phyloP scores from a whole-genome alignment of 2,888 invertebrate genomes.

The Bombyx huttoni region DNA sequence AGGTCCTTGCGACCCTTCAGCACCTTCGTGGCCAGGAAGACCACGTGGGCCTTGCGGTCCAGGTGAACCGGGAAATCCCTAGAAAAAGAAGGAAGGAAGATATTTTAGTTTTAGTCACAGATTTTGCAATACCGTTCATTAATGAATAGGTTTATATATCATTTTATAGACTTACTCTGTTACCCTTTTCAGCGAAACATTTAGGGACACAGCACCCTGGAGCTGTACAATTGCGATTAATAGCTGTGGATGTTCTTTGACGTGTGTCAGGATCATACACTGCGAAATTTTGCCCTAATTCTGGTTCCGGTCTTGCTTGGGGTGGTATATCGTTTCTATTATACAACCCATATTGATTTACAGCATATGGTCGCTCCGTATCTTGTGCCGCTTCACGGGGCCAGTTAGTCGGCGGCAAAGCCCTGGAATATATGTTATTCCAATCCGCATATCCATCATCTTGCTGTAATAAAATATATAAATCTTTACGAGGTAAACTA shows the following conservation, averaged over 20 bases:
- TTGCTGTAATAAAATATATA: constrained; percentile 17
- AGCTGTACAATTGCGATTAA: constrained; percentile 75
- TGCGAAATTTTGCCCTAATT: constrained; percentile 35
- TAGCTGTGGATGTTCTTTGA: constrained; percentile 39
- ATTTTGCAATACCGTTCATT: background rate
- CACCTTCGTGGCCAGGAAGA: constrained; percentile 84
- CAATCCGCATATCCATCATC: constrained; percentile 21
- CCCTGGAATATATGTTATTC: constrained; percentile 18
- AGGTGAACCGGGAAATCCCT: constrained; percentile 82
- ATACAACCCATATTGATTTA: background rate
- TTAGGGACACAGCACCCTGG: constrained; percentile 84
- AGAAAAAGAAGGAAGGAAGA: constrained; percentile 3
- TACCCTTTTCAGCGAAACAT: constrained; percentile 91
- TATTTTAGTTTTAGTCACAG: background rate
- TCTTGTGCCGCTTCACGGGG: constrained; percentile 1
- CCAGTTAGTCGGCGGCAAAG: constrained; percentile 11
- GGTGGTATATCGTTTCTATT: background rate
- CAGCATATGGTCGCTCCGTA: constrained; percentile 2
- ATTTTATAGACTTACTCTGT: constrained; percentile 68
- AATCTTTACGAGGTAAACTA: no score
- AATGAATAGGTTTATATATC: background rate
- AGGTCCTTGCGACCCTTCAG: constrained; percentile 87
- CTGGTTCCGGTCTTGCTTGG: constrained; percentile 11
- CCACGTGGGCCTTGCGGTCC: constrained; percentile 84
- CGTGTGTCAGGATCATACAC: constrained; percentile 48